A percentile compares a stretch with the other conserved stretches of the same genome.
Conservation (phyloP, 2,113 vertebrate genomes). For the Potamarius usumacintae region DNA sequence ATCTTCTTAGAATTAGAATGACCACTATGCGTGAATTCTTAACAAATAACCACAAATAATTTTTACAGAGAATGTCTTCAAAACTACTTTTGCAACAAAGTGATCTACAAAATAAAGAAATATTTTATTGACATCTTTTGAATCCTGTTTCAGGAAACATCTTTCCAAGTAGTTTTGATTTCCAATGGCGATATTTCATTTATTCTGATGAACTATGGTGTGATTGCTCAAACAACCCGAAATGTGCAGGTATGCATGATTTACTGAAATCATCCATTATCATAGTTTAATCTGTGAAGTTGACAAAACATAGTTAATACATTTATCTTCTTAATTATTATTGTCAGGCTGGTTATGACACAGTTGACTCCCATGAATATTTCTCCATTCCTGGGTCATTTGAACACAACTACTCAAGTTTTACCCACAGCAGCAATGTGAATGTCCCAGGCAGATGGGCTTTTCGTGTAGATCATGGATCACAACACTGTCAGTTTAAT, state of each 20-base stretch:
- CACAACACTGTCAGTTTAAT: constrained; percentile 16
- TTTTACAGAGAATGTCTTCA: not conserved
- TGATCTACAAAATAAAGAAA: not conserved
- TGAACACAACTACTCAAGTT: not conserved
- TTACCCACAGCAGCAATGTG: constrained; percentile 49
- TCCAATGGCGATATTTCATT: constrained; percentile 51
- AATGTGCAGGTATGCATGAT: constrained; percentile 33
- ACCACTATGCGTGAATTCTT: not conserved
- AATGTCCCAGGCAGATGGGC: constrained; percentile 53
- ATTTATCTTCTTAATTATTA: not conserved
- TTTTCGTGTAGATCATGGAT: constrained; percentile 44
- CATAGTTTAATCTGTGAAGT: not conserved
- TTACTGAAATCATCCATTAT: not conserved
- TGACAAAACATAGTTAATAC: not conserved
- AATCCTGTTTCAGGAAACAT: constrained; percentile 49
- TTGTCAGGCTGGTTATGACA: constrained; percentile 65
- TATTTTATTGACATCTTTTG: not conserved
- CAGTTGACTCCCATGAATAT: constrained; percentile 40
- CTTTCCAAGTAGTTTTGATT: constrained; percentile 59
- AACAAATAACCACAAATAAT: not conserved
- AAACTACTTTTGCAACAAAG: no score
- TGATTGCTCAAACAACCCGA: constrained; percentile 17
- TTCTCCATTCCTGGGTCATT: constrained; percentile 44
- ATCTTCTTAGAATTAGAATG: no score
- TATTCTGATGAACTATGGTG: constrained; percentile 59